These are phyloP conservation scores for Endomychus coccineus DNA, from an alignment of 2,888 invertebrate genomes.

Conservation along the genomic window DNA sequence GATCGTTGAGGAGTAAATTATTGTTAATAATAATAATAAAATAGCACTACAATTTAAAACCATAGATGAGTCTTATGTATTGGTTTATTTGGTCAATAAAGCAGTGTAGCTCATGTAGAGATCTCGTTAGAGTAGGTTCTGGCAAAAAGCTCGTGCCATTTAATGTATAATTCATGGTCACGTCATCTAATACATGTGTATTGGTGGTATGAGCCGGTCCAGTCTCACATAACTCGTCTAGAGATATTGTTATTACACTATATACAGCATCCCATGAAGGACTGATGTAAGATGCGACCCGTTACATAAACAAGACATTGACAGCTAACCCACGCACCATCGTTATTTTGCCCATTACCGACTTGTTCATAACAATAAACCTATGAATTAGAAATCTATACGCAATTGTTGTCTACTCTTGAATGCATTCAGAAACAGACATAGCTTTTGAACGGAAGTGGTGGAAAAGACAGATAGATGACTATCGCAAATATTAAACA, in stretches of 20 bases:
- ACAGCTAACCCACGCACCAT: conserved; percentile 16
- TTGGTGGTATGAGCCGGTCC: conserved; percentile 25
- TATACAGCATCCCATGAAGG: conserved; percentile 9
- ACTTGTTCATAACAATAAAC: no score
- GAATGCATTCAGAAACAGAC: no score
- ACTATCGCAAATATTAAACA: no score
- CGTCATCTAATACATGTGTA: conserved; percentile 27
- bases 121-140: conserved; percentile 26
- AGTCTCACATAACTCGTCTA: conserved; percentile 32
- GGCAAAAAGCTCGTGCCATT: conserved; percentile 24
- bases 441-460: no score
- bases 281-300: conserved; percentile 15
- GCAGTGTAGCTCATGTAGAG: conserved; percentile 24
- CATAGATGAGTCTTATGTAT: conserved; percentile 4
- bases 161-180: conserved; percentile 27
- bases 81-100: conserved; percentile 12
- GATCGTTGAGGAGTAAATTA: no score
- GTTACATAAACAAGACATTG: conserved; percentile 17
- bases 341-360: conserved; percentile 9
- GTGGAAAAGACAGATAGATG: no score
- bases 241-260: conserved; percentile 32
- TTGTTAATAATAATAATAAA: no score
- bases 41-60: conserved; percentile 1
- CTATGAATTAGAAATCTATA: no score
- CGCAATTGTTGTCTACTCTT: no score